Evolutionary conservation across 1,140 invertebrate genomes (phyloP), one percentile per base, ranked within the genome.

Genomic region (Drosophila pandora): DNA sequence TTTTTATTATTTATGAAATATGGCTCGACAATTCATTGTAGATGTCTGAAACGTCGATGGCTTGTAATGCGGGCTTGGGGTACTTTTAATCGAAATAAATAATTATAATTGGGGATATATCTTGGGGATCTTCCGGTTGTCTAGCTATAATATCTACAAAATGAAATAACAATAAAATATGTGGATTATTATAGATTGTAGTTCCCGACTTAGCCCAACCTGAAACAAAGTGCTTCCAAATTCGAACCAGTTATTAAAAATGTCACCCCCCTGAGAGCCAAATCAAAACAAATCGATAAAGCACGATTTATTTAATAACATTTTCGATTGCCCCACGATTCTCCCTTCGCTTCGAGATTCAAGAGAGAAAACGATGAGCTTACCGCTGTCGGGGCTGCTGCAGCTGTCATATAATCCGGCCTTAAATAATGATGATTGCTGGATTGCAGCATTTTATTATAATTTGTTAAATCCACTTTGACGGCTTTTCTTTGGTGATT

Each of bases 361-460:
- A 65, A n/a, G 30, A 62, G n/a, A 32, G n/a, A 43, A 43, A 49
- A 12, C 34, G 41, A 60, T 53, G 28, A n/a, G 93, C 96, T 95
- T 94, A 97, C 96, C 94, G 96, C 97, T 48, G 96, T 97, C 62
- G 97, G 96, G 73, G 97, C 93, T 76, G 82, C 62, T 25, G 97
- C 96, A 79, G 97, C 96, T 83, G 96, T 96, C 90, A 97, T 94
- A 92, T 97, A 98, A 93, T 98, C 97, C 94, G 97, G 97, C 93
- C 96, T 94, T 90, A 97, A 94, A 93, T 97, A 97, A 93, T 97
- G 97, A 72, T 94, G 97, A 74, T 94, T 93, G 90, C 94, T 95
- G 84, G 95, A 96, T 90, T 96, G 96, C 94, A 97, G 94, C 96
- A 97, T 97, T 80, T 93, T 94, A 74, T 90, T 91, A 76, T 91